Conservation (phyloP, 2,113 vertebrate genomes). For the Melanostigma gelatinosum region DNA sequence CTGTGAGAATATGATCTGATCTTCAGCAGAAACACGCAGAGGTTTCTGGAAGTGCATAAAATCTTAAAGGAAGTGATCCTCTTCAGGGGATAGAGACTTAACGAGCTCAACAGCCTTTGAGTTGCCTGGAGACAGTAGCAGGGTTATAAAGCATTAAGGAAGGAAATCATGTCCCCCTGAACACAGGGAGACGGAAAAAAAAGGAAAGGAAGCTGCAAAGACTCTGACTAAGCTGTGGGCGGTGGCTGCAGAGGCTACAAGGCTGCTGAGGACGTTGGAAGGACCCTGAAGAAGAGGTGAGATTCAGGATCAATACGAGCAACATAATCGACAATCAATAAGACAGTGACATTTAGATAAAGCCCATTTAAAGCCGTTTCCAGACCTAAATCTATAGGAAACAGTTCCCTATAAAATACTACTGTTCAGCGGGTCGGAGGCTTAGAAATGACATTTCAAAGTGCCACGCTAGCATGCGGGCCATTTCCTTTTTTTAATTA, state of each 20-base stretch:
- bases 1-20: conserved; percentile 67
- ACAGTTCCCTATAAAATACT: conserved; percentile 47
- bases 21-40: conserved; percentile 56
- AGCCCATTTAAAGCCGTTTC: conserved; percentile 61
- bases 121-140: conserved; percentile 79
- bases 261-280: conserved; percentile 42
- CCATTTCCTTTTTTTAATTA: conserved; percentile 69
- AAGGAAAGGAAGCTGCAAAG: conserved; percentile 47
- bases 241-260: conserved; percentile 36
- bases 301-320: conserved; percentile 61
- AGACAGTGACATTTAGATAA: conserved; percentile 74
- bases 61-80: conserved; percentile 69
- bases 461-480: conserved; percentile 18
- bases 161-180: conserved; percentile 68
- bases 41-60: conserved; percentile 62
- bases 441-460: conserved; percentile 64
- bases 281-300: conserved; percentile 40
- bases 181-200: conserved; percentile 20
- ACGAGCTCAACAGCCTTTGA: conserved; percentile 78
- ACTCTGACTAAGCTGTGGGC: conserved; percentile 64
- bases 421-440: conserved; percentile 29
- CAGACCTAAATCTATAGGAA: conserved; percentile 54
- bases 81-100: conserved; percentile 74
- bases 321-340: conserved; percentile 53
- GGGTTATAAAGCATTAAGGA: conserved; percentile 77